Evolutionary conservation across 2,113 vertebrate genomes (phyloP).

Genomic region (Sitta europaea): DNA sequence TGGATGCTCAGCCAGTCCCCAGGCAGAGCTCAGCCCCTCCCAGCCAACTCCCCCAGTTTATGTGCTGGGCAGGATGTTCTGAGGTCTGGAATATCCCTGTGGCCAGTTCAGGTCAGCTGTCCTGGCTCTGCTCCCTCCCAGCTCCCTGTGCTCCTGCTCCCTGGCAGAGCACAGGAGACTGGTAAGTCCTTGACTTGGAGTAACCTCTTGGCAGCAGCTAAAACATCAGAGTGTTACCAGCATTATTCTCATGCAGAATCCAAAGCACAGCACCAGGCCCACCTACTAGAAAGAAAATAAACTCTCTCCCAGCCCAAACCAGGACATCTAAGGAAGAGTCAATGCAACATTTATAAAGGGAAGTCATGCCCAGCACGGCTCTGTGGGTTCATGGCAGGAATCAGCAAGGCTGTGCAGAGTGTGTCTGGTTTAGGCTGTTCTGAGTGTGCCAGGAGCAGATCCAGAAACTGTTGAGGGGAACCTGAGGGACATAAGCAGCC

Average conservation of each 20-base stretch:
- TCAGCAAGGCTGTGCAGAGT: not conserved
- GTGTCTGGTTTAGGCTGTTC: not conserved
- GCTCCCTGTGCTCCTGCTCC: not conserved
- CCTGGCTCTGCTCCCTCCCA: not conserved
- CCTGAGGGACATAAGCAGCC: not conserved
- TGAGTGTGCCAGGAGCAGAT: not conserved
- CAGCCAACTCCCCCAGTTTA: not conserved
- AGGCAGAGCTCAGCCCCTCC: not conserved
- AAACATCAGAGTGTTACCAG: not conserved
- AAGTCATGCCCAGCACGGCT: rapidly evolving
- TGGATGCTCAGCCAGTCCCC: not conserved
- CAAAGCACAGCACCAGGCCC: not conserved
- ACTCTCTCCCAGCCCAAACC: not conserved
- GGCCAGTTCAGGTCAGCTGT: not conserved
- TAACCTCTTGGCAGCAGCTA: not conserved
- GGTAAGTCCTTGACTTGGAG: not conserved
- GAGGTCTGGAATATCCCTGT: not conserved
- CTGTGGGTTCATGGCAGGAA: not conserved
- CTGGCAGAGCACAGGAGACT: not conserved
- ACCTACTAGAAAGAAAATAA: not conserved
- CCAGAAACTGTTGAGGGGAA: not conserved
- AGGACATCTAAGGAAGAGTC: not conserved
- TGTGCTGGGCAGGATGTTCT: not conserved
- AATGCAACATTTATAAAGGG: not conserved
- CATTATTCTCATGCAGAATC: not conserved